Conservation (phyloP, 2,113 vertebrate species). For the Synchiropus splendidus region DNA sequence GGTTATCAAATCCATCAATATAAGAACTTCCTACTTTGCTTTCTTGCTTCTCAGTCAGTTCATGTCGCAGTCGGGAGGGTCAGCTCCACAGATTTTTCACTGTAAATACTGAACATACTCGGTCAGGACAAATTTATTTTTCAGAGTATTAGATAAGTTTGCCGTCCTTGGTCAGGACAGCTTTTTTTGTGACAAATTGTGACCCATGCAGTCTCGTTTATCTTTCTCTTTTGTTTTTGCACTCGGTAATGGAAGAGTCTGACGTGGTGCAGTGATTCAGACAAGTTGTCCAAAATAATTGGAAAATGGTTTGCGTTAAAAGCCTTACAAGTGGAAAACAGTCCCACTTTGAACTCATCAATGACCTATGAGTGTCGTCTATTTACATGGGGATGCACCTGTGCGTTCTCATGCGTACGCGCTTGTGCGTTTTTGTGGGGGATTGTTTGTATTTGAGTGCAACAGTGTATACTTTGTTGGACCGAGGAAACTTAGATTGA, state of each 20-base stretch:
- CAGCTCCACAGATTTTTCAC: too few species aligned
- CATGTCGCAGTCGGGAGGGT: too few species aligned
- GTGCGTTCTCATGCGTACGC: conserved; percentile 46
- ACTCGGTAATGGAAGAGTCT: conserved; percentile 19
- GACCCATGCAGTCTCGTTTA: too few species aligned
- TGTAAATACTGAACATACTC: too few species aligned
- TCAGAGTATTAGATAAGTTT: too few species aligned
- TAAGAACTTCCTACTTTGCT: too few species aligned
- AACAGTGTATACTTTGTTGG: conserved; percentile 58
- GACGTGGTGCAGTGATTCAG: conserved; percentile 21
- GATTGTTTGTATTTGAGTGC: conserved; percentile 54
- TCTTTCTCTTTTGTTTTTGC: too few species aligned
- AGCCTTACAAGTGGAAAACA: conserved; percentile 31
- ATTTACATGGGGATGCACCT: conserved; percentile 60
- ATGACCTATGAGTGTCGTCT: conserved; percentile 25
- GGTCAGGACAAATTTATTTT: too few species aligned
- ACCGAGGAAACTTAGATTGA: conserved; percentile 47
- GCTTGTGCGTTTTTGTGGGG: conserved; percentile 39
- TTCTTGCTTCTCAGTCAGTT: too few species aligned
- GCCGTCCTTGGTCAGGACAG: too few species aligned
- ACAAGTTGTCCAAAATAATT: conserved; percentile 18
- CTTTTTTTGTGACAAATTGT: too few species aligned
- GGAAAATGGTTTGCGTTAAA: conserved; percentile 21
- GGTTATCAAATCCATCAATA: too few species aligned
- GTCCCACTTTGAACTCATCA: conserved; percentile 26